Percentiles rank a stretch among this genome's conserved stretches.
phyloP scores from a whole-genome alignment of 2,888 invertebrate genomes.

The Pheosia gnoma region DNA sequence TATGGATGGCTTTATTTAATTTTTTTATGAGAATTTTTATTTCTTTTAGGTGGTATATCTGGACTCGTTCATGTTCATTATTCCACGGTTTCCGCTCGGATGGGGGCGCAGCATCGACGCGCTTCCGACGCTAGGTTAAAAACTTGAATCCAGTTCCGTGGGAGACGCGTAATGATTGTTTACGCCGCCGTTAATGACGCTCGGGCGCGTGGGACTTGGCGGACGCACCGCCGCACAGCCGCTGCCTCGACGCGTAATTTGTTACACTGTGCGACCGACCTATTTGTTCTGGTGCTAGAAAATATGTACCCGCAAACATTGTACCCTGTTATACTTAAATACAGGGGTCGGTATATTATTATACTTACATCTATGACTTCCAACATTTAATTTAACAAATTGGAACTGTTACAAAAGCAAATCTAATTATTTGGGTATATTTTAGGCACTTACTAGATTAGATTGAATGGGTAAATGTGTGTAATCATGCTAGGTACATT shows the following conservation, averaged over 20 bases:
- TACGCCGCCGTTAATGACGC: constrained; percentile 1
- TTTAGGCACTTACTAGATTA: constrained; percentile 3
- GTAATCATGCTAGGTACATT: neutral
- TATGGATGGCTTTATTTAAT: no score
- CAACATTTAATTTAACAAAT: constrained; percentile 1
- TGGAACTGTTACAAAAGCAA: neutral
- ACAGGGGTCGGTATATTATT: neutral
- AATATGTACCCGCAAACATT: no score
- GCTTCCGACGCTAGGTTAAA: constrained; percentile 30
- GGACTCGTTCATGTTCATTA: constrained; percentile 34
- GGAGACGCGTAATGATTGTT: constrained; percentile 31
- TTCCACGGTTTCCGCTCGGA: constrained; percentile 28
- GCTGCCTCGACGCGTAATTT: no score
- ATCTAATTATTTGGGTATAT: neutral
- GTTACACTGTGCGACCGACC: no score
- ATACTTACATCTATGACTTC: neutral
- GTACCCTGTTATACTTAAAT: no score
- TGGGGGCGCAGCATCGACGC: constrained; percentile 23
- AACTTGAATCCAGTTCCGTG: constrained; percentile 41
- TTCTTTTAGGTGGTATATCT: neutral
- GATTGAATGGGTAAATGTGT: constrained; percentile 2
- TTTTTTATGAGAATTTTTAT: no score
- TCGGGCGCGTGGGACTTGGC: neutral
- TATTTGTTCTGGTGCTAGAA: no score
- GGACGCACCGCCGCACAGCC: neutral